These are phyloP conservation scores for Tichodroma muraria DNA, from an alignment of 2,113 vertebrate species.

Conservation along the genomic window DNA sequence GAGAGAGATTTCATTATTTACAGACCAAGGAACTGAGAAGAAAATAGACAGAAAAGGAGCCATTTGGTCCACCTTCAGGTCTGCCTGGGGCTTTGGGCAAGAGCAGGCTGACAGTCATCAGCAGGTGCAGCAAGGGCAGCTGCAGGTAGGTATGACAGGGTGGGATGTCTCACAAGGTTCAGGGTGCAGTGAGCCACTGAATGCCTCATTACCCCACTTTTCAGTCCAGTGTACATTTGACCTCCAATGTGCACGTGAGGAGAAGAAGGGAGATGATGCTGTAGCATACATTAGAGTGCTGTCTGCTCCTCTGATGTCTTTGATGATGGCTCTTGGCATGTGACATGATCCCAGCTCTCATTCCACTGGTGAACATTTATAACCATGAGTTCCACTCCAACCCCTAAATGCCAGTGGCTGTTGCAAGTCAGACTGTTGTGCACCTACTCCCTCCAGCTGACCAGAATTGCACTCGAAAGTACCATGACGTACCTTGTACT, in stretches of 20 bases:
- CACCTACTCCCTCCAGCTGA: background rate
- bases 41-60: conserved; percentile 41
- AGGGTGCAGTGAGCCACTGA: background rate
- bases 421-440: background rate
- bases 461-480: background rate
- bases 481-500: background rate
- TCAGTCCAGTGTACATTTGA: conserved; percentile 25
- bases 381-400: background rate
- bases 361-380: background rate
- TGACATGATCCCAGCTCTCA: background rate
- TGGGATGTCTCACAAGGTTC: conserved; percentile 15
- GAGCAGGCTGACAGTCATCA: conserved; percentile 8
- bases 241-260: background rate
- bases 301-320: background rate
- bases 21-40: conserved; percentile 35
- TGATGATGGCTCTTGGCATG: background rate
- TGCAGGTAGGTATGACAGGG: background rate
- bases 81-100: conserved; percentile 27
- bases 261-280: background rate
- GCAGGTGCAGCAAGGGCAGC: background rate
- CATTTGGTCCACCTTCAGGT: background rate
- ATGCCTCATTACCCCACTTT: background rate
- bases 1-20: conserved; percentile 69
- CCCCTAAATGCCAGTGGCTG: background rate
- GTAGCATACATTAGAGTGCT: background rate